Evolutionary conservation across 2,888 invertebrate genomes (phyloP).

Genomic region (Acrocera orbiculus): DNA sequence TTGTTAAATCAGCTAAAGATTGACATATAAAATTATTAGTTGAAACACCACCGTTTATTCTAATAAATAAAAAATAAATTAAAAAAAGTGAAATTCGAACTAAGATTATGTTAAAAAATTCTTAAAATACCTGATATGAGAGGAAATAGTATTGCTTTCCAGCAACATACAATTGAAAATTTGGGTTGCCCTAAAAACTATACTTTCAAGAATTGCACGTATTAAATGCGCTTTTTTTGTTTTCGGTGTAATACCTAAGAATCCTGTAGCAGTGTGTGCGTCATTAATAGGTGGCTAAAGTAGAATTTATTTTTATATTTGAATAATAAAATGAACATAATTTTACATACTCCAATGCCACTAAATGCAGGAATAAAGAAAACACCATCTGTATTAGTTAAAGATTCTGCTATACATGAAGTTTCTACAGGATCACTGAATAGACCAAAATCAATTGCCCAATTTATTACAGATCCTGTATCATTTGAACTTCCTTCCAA

Average conservation of each 20-base stretch:
- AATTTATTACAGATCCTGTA: slow-evolving; percentile 71
- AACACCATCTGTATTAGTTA: slow-evolving; percentile 54
- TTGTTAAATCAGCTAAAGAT: slow-evolving; percentile 66
- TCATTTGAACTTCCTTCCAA: slow-evolving; percentile 80
- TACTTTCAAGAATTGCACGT: slow-evolving; percentile 68
- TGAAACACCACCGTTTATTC: slow-evolving; percentile 93
- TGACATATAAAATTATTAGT: slow-evolving; percentile 84
- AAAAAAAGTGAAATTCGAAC: neutral
- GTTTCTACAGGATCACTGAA: slow-evolving; percentile 47
- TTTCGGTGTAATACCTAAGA: slow-evolving; percentile 47
- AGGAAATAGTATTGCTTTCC: slow-evolving; percentile 37
- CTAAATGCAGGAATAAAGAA: slow-evolving; percentile 82
- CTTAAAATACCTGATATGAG: slow-evolving; percentile 1
- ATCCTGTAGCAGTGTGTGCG: slow-evolving; percentile 64
- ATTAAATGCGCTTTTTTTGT: slow-evolving; percentile 63
- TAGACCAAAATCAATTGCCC: slow-evolving; percentile 58
- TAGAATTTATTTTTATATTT: neutral
- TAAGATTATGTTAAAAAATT: slow-evolving; percentile 2
- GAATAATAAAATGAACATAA: neutral
- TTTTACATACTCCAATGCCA: slow-evolving; percentile 54
- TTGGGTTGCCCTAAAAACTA: slow-evolving; percentile 65
- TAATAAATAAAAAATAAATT: slow-evolving; percentile 22
- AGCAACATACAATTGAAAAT: slow-evolving; percentile 52
- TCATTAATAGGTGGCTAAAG: slow-evolving; percentile 77
- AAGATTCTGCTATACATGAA: slow-evolving; percentile 46